A percentile compares a stretch with the other conserved stretches of the same genome.
These are phyloP conservation scores for Burhinus oedicnemus DNA, from an alignment of 2,113 vertebrate species.

Conservation along the genomic window DNA sequence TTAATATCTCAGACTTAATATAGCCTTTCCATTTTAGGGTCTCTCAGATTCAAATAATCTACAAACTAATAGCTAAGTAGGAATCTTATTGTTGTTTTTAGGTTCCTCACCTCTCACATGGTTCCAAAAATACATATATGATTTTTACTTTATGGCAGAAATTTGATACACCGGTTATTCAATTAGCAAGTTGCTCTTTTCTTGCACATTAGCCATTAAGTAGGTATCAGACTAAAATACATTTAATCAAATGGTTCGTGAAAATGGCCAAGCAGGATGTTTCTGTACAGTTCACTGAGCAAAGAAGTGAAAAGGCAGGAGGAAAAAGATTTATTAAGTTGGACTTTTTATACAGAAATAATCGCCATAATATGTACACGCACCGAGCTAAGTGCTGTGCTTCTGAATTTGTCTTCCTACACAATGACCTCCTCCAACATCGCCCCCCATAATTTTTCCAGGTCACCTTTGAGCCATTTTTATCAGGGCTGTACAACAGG, in stretches of 20 bases:
- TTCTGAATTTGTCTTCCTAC: conserved; percentile 27
- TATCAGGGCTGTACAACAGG: background rate
- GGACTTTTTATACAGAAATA: background rate
- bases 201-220: background rate
- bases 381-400: conserved; percentile 16
- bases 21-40: background rate
- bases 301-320: conserved; percentile 8
- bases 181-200: conserved; percentile 24
- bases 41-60: background rate
- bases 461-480: background rate
- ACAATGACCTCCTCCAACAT: background rate
- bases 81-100: background rate
- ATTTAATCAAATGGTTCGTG: conserved; percentile 37
- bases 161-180: background rate
- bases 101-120: background rate
- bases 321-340: conserved; percentile 23
- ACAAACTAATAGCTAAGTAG: background rate
- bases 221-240: background rate
- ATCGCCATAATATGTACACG: background rate
- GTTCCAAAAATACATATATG: background rate
- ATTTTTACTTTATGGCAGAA: background rate
- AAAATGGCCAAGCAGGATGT: conserved; percentile 33
- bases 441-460: background rate
- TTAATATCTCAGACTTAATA: background rate
- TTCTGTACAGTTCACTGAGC: conserved; percentile 25